These are phyloP conservation scores for Oreohelix idahoensis DNA, from an alignment of 1,140 invertebrate genomes.

Conservation along the genomic window DNA sequence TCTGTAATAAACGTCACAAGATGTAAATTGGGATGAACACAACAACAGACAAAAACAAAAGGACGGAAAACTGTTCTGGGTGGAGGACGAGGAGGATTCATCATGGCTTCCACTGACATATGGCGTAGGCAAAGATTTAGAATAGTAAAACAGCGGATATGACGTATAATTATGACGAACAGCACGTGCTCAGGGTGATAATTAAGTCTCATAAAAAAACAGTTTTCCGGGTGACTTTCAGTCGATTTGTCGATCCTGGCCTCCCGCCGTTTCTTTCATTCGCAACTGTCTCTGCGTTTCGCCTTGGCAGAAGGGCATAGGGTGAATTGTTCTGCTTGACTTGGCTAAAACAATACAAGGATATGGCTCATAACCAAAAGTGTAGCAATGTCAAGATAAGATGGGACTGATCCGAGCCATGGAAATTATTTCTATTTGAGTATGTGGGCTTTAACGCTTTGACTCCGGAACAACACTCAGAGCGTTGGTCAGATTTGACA, in stretches of 20 bases:
- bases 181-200: constrained; percentile 6
- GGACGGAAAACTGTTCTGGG: too few species aligned
- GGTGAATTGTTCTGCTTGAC: background rate
- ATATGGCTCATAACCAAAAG: too few species aligned
- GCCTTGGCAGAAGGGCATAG: background rate
- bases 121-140: background rate
- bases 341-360: background rate
- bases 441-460: background rate
- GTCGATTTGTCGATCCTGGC: constrained; percentile 4
- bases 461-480: too few species aligned
- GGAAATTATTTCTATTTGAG: background rate
- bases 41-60: too few species aligned
- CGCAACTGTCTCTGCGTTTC: background rate
- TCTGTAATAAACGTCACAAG: too few species aligned
- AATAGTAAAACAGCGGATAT: background rate
- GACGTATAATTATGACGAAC: background rate
- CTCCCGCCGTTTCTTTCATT: background rate
- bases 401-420: too few species aligned
- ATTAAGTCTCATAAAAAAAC: constrained; percentile 2
- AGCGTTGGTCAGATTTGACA: too few species aligned
- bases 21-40: too few species aligned
- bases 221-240: background rate
- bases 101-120: background rate
- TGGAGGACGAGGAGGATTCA: too few species aligned
- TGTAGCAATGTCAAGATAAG: too few species aligned